Evolutionary conservation across 2,888 invertebrate species (phyloP).

Genomic region (Hylaea fasciaria): DNA sequence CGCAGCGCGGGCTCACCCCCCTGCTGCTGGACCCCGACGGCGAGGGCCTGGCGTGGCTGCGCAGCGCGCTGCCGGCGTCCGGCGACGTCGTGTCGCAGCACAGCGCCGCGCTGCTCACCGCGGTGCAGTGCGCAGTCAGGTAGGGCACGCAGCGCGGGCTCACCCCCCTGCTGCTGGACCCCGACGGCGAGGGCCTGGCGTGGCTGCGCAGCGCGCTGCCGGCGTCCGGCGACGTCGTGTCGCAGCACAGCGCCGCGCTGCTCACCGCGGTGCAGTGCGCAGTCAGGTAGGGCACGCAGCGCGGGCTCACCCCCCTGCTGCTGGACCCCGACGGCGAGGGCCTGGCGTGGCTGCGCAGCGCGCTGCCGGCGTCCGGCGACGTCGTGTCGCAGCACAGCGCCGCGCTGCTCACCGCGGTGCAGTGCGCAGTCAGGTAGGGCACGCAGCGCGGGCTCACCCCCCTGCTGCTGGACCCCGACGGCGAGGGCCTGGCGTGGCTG

Average conservation of each 20-base stretch:
- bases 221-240: conserved; percentile 90
- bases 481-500: conserved; percentile 93
- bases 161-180: conserved; percentile 93
- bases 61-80: conserved; percentile 86
- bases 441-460: conserved; percentile 86
- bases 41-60: conserved; percentile 92
- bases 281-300: conserved; percentile 81
- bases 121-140: conserved; percentile 90
- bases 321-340: conserved; percentile 95
- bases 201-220: conserved; percentile 91
- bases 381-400: conserved; percentile 91
- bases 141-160: conserved; percentile 80
- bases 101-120: conserved; percentile 89
- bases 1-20: conserved; percentile 86
- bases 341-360: conserved; percentile 91
- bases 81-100: conserved; percentile 93
- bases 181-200: conserved; percentile 90
- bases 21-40: conserved; percentile 94
- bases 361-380: conserved; percentile 89
- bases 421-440: conserved; percentile 87
- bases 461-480: conserved; percentile 93
- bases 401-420: conserved; percentile 89
- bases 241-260: conserved; percentile 91
- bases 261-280: conserved; percentile 90
- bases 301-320: conserved; percentile 89